A percentile compares a stretch with the other conserved stretches of the same genome.
Evolutionary conservation across 1,140 invertebrate genomes (phyloP).

Genomic region (Protaetia brevitarsis): DNA sequence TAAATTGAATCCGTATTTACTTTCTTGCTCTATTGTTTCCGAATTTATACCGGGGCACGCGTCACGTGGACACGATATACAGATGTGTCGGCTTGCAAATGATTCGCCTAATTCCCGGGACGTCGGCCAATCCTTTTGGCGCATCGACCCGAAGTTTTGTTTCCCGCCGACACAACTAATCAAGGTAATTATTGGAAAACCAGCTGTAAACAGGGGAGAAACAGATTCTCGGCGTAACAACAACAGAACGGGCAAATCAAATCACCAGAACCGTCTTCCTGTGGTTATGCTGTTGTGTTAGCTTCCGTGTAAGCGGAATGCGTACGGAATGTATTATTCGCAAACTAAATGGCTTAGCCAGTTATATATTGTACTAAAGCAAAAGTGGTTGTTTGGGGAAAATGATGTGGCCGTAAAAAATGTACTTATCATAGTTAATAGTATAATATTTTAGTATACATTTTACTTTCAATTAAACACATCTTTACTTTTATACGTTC

Average conservation of each 20-base stretch:
- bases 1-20: no score
- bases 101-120: neutral
- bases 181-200: slow-evolving; percentile 16
- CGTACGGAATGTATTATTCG: neutral
- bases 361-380: no score
- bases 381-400: neutral
- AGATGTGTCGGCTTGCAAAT: no score
- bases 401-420: neutral
- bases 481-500: no score
- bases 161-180: neutral
- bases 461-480: no score
- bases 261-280: neutral
- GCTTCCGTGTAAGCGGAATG: neutral
- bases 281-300: neutral
- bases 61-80: no score
- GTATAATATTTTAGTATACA: no score
- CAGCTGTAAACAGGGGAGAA: neutral
- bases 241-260: neutral
- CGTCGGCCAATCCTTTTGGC: neutral
- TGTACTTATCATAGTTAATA: no score
- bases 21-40: no score
- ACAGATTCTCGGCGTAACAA: neutral
- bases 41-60: no score
- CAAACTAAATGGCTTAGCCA: no score
- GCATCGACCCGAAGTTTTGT: neutral